Evolutionary conservation across 2,113 vertebrate species (phyloP), one percentile per base, ranked within the genome.

Genomic region (Corythaixoides concolor): DNA sequence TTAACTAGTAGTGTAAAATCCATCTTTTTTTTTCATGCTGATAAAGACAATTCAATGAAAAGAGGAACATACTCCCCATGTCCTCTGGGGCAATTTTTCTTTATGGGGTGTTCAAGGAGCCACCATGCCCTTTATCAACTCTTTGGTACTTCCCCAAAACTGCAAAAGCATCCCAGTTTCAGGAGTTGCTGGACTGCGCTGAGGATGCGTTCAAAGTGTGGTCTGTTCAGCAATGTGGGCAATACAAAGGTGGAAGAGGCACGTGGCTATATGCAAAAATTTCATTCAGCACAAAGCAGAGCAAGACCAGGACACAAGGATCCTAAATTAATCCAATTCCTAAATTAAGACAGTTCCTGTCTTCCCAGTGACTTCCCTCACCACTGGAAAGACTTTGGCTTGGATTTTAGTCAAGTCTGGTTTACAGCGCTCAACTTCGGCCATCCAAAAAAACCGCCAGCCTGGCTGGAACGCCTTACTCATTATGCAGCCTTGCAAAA

Each of bases 361-460:
- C 64, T 94, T 92, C 68, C 70, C 77, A 83, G 10, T 88, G 60
- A 62, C 79, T 94, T 95, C 67, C 26, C 64, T 81, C 68, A 75
- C 85, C 62, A 94, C 4, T 50, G 83, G 79, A 83, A 95, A 94
- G 56, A 67, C 81, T 89, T 93, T 81, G 70, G 93, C 91, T 95
- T 97, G 94, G 95, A 96, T 93, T 93, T 87, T 73, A 92, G 93
- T 97, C 95, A 96, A 91, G 90, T 94, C 89, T 96, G 92, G 90
- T 95, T 96, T 88, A 66, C 77, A 94, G 90, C 12, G 69, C 80
- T 87, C 58, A 90, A 66, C 66, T 91, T 55, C 0, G 24, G 50
- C 85, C 91, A 87, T 92, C 81, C 91, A 69, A 77, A 96, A 86
- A 67, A 45, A 3, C 9, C 41, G 39, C 26, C 4, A 33, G 16